Percentiles rank a stretch among this genome's conserved stretches.
phyloP scores from a whole-genome alignment of 2,888 invertebrate genomes.

The Nephrocerus scutellatus region DNA sequence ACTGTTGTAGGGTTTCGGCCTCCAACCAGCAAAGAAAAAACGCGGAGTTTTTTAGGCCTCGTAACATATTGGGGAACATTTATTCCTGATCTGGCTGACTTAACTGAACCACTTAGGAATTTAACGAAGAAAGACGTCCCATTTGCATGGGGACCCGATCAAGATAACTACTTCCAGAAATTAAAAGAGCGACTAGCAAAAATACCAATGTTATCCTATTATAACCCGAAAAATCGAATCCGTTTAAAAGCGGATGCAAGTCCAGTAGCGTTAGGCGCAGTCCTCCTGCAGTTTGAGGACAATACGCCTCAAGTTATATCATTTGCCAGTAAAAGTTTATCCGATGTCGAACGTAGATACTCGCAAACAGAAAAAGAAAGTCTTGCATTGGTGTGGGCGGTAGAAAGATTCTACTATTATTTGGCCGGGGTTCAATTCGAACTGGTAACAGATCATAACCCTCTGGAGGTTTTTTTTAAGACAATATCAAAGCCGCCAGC shows the following conservation, averaged over 20 bases:
- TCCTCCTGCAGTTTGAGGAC: conserved; percentile 10
- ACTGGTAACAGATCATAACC: conserved; percentile 10
- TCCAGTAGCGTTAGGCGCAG: conserved; percentile 26
- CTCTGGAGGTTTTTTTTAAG: conserved; percentile 14
- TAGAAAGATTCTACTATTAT: conserved; percentile 7
- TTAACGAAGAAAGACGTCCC: conserved; percentile 26
- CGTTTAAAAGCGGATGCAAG: conserved; percentile 32
- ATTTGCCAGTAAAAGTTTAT: conserved; percentile 38
- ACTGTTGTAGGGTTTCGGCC: conserved; percentile 1
- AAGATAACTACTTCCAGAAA: conserved; percentile 27
- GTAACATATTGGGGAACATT: conserved; percentile 31
- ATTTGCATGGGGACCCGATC: conserved; percentile 26
- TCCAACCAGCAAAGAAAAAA: conserved; percentile 7
- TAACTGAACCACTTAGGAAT: no score
- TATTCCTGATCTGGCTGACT: no score
- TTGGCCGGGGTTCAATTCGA: conserved; percentile 3
- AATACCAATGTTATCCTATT: conserved; percentile 26
- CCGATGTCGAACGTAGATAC: conserved; percentile 31
- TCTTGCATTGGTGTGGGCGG: conserved; percentile 8
- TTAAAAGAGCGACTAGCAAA: conserved; percentile 19
- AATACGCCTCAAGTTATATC: conserved; percentile 32
- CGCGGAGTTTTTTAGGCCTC: conserved; percentile 29
- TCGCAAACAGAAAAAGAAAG: conserved; percentile 16
- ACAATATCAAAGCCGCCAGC: conserved; percentile 11
- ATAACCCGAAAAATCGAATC: conserved; percentile 25